A percentile compares a stretch with the other conserved stretches of the same genome.
Conservation (phyloP, 1,140 invertebrate genomes). For the Ditylenchus dipsaci region DNA sequence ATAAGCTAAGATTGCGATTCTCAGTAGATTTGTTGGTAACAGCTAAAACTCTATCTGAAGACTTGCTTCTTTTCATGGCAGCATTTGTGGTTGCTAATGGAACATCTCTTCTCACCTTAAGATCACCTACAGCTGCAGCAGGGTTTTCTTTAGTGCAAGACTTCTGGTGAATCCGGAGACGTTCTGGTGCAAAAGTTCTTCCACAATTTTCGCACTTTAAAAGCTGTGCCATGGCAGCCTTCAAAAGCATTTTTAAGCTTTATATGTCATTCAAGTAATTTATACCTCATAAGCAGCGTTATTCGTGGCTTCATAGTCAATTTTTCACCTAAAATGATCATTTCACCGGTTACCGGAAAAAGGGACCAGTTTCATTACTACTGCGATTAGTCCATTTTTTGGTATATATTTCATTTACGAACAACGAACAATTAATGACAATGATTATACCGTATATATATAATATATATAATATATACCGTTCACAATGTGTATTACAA, state of each 20-base stretch:
- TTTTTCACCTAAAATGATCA: conserved; percentile 49
- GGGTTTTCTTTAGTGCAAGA: conserved; percentile 63
- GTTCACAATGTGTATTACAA: no score
- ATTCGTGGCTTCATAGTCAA: conserved; percentile 63
- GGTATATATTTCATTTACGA: no score
- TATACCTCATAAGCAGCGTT: conserved; percentile 65
- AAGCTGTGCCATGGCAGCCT: conserved; percentile 62
- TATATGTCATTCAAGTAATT: neutral
- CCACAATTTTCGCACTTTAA: conserved; percentile 69
- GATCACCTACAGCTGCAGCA: conserved; percentile 19
- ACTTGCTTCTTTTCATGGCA: neutral
- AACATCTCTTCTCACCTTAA: neutral
- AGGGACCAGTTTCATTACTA: neutral
- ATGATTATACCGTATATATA: no score
- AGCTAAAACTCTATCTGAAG: neutral
- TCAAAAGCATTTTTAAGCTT: neutral
- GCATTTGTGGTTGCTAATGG: conserved; percentile 6
- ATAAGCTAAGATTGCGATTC: neutral
- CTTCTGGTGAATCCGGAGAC: conserved; percentile 67
- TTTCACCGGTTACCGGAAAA: no score
- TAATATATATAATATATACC: no score
- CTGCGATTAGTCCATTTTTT: no score
- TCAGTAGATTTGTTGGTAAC: neutral
- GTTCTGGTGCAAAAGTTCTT: conserved; percentile 69
- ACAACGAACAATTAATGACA: no score